Conservation (phyloP, 2,797 vertebrate species). For the Amphiprion clarkii region DNA sequence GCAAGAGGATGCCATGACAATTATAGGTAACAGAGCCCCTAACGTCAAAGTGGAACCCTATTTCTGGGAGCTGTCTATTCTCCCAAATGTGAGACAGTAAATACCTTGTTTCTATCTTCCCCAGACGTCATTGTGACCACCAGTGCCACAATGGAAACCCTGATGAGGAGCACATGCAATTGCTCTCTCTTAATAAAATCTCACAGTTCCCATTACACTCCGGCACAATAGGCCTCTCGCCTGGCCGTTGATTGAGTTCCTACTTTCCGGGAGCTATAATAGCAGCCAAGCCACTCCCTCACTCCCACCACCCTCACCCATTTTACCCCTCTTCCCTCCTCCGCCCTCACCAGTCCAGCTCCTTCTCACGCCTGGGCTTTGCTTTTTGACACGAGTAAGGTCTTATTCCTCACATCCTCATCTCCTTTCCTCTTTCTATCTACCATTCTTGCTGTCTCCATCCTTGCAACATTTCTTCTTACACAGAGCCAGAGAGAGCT, state of each 20-base stretch:
- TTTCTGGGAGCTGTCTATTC: conserved; percentile 75
- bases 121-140: conserved; percentile 81
- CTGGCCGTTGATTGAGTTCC: conserved; percentile 87
- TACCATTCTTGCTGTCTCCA: conserved; percentile 7
- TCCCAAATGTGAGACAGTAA: conserved; percentile 80
- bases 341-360: conserved; percentile 18
- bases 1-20: conserved; percentile 78
- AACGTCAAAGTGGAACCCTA: conserved; percentile 69
- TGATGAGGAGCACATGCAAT: conserved; percentile 88
- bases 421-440: conserved; percentile 8
- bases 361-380: conserved; percentile 25
- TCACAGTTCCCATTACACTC: conserved; percentile 87
- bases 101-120: conserved; percentile 82
- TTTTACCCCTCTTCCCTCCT: conserved; percentile 26
- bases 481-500: conserved; percentile 21
- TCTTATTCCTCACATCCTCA: conserved; percentile 27
- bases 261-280: conserved; percentile 80
- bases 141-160: conserved; percentile 82
- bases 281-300: conserved; percentile 60
- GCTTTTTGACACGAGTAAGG: conserved; percentile 56
- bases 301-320: conserved; percentile 40
- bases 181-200: conserved; percentile 90
- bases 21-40: conserved; percentile 70
- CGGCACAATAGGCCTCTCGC: conserved; percentile 83
- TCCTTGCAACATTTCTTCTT: conserved; percentile 49